Base-by-base conservation (phyloP, 2,888 invertebrate species). In the Drosophila vallismaia region DNA sequence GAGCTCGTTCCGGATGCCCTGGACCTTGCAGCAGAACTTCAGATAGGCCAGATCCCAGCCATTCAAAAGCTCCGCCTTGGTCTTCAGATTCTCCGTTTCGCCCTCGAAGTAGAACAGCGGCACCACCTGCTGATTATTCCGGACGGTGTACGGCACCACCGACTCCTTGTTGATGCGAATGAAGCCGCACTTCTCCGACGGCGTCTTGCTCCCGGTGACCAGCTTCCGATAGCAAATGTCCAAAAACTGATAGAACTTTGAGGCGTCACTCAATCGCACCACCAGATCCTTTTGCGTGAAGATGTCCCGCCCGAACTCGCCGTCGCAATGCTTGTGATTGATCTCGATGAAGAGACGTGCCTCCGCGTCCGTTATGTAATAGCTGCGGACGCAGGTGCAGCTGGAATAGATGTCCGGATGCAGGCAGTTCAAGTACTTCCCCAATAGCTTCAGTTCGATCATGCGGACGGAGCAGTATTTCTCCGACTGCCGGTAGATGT, bases 11-110 rank as follows among this genome's bases (percentile, higher is more conserved):
- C 97, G 93, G 80, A 97, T 97, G 54, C 97, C 97, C 92, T 97
- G 97, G 76, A 98, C 97, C 92, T 97, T 97, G 92, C 97, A 97
- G 92, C 97, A 97, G 91, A 98, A 97, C 92, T 97, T 97, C 75
- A 98, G 93, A 91, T 98, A 98, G 0, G 97, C 96, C 77, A 97
- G 92, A 92, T 97, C 97, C 98, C 97, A 98, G 68, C 97, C 97
- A 89, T 96, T 96, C 38, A 97, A 92, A 91, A 96, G 95, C 88
- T 97, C 96, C 2, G 97, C 96, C 90, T 97, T 96, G 71, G 95
- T 94, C 90, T 96, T 96, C 33, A 97, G 93, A 92, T 96, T 97
- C 91, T 97, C 97, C n/a, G 97, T 97, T 92, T 97, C 97, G 77
- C 97, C 97, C 58, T 92, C 92, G 88, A 96, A 96, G 90, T 97